Conservation (phyloP, 2,888 invertebrate genomes). For the Lithophane ornitopus region DNA sequence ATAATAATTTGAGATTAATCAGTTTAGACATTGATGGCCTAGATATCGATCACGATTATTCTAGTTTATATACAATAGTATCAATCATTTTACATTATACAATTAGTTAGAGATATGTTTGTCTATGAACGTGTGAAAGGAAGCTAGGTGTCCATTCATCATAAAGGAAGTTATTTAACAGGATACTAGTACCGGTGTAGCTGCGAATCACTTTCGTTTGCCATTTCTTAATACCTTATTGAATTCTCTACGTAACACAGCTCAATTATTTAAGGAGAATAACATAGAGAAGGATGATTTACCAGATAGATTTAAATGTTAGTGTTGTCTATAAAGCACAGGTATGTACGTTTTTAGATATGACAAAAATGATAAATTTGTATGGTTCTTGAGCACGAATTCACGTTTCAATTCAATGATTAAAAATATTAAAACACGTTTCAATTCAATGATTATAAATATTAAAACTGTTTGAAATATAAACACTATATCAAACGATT, state of each 20-base stretch:
- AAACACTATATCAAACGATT: neutral
- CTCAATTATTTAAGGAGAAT: neutral
- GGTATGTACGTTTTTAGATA: neutral
- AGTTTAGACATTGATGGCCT: constrained; percentile 51
- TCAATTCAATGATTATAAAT: neutral
- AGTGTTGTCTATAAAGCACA: neutral
- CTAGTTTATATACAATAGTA: constrained; percentile 43
- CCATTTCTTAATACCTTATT: constrained; percentile 4
- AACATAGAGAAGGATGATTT: neutral
- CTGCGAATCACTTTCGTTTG: constrained; percentile 15
- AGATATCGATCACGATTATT: constrained; percentile 51
- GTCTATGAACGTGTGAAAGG: constrained; percentile 41
- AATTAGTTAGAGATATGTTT: constrained; percentile 16
- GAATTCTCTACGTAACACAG: neutral
- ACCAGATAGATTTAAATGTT: neutral
- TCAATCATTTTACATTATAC: constrained; percentile 39
- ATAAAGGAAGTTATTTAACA: constrained; percentile 43
- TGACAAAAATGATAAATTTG: neutral
- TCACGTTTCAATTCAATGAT: neutral
- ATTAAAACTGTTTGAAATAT: neutral
- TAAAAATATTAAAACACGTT: neutral
- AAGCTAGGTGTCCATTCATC: constrained; percentile 13
- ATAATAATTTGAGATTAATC: constrained; percentile 50
- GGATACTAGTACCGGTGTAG: constrained; percentile 24
- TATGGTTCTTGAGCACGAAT: neutral